Conservation (phyloP, 2,797 vertebrate species). For the Rhinoraja longicauda region DNA sequence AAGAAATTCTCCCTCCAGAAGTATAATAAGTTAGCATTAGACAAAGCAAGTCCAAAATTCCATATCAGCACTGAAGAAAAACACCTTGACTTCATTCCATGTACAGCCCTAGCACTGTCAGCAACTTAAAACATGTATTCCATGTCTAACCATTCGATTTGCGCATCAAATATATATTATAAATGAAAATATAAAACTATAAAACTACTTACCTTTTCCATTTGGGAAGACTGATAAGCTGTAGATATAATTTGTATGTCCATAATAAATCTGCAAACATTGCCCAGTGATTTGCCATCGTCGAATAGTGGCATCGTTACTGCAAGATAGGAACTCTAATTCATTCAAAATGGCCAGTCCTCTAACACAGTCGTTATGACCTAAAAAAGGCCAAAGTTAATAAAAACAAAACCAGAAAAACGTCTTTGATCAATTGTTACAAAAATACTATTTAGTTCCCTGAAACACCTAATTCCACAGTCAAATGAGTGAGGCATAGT, state of each 20-base stretch:
- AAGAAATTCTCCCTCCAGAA: background rate
- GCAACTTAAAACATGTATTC: background rate
- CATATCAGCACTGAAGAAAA: background rate
- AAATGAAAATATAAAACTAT: background rate
- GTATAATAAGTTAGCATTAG: background rate
- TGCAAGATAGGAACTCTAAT: conserved; percentile 90
- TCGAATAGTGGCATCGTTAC: conserved; percentile 87
- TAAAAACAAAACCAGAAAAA: conserved; percentile 13
- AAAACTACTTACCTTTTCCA: conserved; percentile 68
- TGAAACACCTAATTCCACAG: background rate
- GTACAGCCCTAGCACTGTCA: background rate
- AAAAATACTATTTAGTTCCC: background rate
- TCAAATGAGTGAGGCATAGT: background rate
- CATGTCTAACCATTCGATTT: background rate
- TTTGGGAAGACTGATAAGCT: conserved; percentile 83
- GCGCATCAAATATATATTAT: background rate
- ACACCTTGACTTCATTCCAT: background rate
- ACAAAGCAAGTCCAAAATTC: background rate
- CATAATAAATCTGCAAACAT: conserved; percentile 83
- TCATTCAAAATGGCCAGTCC: conserved; percentile 83
- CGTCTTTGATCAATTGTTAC: background rate
- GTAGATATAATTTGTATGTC: conserved; percentile 96
- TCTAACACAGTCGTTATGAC: conserved; percentile 93
- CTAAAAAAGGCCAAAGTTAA: conserved; percentile 51
- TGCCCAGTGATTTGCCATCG: conserved; percentile 86